A percentile compares a stretch with the other conserved stretches of the same genome.
These are phyloP conservation scores for Alca torda DNA, from an alignment of 2,797 vertebrate genomes.

Conservation along the genomic window DNA sequence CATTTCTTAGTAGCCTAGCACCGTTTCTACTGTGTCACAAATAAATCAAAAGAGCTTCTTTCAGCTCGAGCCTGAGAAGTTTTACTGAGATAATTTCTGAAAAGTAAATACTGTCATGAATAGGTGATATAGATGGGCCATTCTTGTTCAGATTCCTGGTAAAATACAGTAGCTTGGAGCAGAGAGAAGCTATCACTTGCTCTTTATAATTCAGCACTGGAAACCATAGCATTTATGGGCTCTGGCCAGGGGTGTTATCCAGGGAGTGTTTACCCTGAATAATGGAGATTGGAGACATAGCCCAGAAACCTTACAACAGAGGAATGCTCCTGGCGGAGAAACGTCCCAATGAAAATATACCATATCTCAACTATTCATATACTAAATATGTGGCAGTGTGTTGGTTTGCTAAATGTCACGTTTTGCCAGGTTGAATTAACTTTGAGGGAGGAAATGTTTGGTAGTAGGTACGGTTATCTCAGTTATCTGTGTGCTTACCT, in stretches of 20 bases:
- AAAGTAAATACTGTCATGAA: slow-evolving; percentile 45
- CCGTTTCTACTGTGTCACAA: background rate
- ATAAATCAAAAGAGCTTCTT: slow-evolving; percentile 1
- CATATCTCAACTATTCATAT: background rate
- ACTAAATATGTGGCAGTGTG: background rate
- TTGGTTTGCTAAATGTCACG: background rate
- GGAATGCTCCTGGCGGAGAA: slow-evolving; percentile 40
- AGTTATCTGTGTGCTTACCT: background rate
- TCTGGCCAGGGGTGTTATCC: slow-evolving; percentile 43
- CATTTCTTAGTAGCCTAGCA: slow-evolving; percentile 2
- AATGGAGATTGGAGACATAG: slow-evolving; percentile 33
- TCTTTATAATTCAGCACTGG: slow-evolving; percentile 35
- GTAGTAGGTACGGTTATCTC: background rate
- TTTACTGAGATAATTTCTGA: slow-evolving; percentile 14
- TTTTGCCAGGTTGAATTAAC: background rate
- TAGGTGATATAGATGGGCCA: background rate
- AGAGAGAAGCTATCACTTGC: slow-evolving; percentile 4
- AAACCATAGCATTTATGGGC: slow-evolving; percentile 42
- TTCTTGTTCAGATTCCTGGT: slow-evolving; percentile 31
- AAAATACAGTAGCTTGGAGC: slow-evolving; percentile 36
- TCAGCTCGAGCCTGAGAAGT: background rate
- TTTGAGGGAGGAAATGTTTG: background rate
- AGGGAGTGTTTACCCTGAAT: slow-evolving; percentile 51
- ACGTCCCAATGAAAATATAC: background rate
- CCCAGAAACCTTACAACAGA: slow-evolving; percentile 51